A percentile compares a stretch with the other conserved stretches of the same genome.
Conservation (phyloP, 2,797 vertebrate genomes). For the Muscicapa striata region DNA sequence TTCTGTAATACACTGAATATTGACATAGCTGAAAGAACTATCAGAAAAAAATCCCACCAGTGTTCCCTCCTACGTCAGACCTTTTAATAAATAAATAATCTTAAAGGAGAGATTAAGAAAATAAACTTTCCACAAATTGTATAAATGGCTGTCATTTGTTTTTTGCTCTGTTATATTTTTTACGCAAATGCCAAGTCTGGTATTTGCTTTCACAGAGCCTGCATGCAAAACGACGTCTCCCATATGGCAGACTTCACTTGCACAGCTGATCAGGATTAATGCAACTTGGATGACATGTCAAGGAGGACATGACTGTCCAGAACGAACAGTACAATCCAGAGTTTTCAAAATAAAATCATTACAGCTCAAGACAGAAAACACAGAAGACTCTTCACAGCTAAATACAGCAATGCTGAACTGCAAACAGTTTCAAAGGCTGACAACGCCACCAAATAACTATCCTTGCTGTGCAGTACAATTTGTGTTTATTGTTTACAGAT, state of each 20-base stretch:
- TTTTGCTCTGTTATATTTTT: conserved; percentile 14
- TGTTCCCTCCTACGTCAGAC: neutral
- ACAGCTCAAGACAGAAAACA: neutral
- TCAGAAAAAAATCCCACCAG: neutral
- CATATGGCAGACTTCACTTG: conserved; percentile 4
- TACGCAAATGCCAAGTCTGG: conserved; percentile 37
- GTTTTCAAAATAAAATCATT: neutral
- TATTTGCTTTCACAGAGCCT: conserved; percentile 39
- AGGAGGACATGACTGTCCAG: neutral
- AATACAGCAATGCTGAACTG: neutral
- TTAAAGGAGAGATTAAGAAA: conserved; percentile 4
- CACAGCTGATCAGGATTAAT: conserved; percentile 8
- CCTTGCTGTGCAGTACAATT: neutral
- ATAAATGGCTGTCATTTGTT: neutral
- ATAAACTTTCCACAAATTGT: conserved; percentile 35
- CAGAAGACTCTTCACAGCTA: neutral
- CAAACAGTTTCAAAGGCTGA: neutral
- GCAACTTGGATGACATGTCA: neutral
- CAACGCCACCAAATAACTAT: neutral
- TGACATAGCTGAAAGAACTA: neutral
- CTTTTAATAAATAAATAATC: conserved; percentile 21
- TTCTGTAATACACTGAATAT: neutral
- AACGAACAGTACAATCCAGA: neutral
- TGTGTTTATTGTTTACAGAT: neutral
- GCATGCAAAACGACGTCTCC: neutral